Percentiles rank a stretch among this genome's conserved stretches.
phyloP scores from a whole-genome alignment of 2,797 vertebrate genomes.

The Miichthys miiuy region DNA sequence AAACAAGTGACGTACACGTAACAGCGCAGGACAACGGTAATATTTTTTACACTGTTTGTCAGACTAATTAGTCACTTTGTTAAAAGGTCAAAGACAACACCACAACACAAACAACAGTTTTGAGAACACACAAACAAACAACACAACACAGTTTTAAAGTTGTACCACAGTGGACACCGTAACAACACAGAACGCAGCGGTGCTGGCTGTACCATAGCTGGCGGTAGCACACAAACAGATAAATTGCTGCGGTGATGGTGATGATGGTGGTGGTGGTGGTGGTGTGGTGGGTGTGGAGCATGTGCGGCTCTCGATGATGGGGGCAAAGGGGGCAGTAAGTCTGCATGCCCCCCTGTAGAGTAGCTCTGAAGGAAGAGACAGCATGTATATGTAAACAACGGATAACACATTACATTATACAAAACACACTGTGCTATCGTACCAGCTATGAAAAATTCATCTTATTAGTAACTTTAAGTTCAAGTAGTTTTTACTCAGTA shows the following conservation, averaged over 20 bases:
- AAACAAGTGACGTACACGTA: constrained; percentile 19
- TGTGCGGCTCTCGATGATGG: constrained; percentile 77
- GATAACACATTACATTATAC: constrained; percentile 11
- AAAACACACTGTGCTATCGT: not conserved
- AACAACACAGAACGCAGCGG: constrained; percentile 40
- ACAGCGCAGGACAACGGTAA: constrained; percentile 5
- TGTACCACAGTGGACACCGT: constrained; percentile 21
- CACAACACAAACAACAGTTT: not conserved
- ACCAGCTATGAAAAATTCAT: not conserved
- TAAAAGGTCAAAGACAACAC: not conserved
- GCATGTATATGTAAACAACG: constrained; percentile 36
- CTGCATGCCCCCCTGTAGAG: constrained; percentile 80
- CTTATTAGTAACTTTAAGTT: not conserved
- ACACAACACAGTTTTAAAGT: constrained; percentile 1
- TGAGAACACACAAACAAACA: constrained; percentile 2
- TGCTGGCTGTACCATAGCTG: constrained; percentile 71
- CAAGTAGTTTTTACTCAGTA: not conserved
- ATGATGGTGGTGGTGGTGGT: constrained; percentile 71
- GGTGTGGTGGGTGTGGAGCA: constrained; percentile 71
- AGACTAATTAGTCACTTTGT: not conserved
- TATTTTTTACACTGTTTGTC: not conserved
- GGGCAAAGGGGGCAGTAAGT: constrained; percentile 86
- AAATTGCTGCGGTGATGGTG: constrained; percentile 81
- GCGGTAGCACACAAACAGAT: constrained; percentile 78
- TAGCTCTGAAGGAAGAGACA: constrained; percentile 75